A percentile compares a stretch with the other conserved stretches of the same genome.
Evolutionary conservation across 1,140 invertebrate genomes (phyloP).

Genomic region (Drosophila suzukii): DNA sequence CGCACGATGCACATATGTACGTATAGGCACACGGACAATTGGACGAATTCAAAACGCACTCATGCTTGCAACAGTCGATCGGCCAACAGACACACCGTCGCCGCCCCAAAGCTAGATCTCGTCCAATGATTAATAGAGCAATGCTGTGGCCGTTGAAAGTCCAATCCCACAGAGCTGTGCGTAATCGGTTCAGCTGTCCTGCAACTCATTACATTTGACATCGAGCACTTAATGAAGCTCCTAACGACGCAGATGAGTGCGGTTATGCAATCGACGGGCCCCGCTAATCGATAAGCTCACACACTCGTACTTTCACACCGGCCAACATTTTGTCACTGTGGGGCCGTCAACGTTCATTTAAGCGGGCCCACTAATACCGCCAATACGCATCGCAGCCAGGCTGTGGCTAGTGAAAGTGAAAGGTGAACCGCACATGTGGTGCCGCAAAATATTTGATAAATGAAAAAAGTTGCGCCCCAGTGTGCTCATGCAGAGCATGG

Average conservation of each 20-base stretch:
- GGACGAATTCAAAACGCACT: constrained; percentile 9
- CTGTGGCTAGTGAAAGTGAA: constrained; percentile 56
- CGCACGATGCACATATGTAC: not conserved
- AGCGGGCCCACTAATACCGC: constrained; percentile 24
- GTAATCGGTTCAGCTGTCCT: constrained; percentile 47
- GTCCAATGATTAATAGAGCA: constrained; percentile 47
- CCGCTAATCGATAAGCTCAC: constrained; percentile 58
- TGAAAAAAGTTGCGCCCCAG: constrained; percentile 8
- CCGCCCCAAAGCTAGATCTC: not conserved
- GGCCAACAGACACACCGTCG: constrained; percentile 4
- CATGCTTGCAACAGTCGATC: constrained; percentile 12
- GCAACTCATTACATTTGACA: constrained; percentile 49
- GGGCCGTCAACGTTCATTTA: constrained; percentile 17
- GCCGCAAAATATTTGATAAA: constrained; percentile 52
- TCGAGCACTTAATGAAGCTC: constrained; percentile 51
- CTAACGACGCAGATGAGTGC: constrained; percentile 31
- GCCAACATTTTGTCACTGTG: constrained; percentile 50
- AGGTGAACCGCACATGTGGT: constrained; percentile 30
- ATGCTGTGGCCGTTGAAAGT: constrained; percentile 23
- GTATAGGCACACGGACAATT: too few species aligned
- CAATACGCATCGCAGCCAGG: constrained; percentile 7
- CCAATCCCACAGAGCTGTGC: constrained; percentile 7
- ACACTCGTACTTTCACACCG: constrained; percentile 19
- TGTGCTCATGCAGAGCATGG: constrained; percentile 4
- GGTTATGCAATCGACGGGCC: constrained; percentile 48